Percentiles rank a stretch among this genome's conserved stretches.
Conservation (phyloP, 2,888 invertebrate genomes). For the Rhamphomyia laevipes region DNA sequence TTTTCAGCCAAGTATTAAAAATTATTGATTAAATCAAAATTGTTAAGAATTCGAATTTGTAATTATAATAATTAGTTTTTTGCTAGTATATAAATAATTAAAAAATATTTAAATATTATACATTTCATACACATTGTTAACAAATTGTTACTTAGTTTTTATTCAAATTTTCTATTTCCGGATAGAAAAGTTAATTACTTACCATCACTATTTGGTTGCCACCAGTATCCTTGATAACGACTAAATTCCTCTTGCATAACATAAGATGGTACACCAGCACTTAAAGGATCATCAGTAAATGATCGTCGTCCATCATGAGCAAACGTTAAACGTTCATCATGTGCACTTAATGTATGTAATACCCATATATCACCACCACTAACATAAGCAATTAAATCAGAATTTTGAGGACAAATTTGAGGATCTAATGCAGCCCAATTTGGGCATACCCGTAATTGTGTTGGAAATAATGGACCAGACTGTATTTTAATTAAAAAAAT, state of each 20-base stretch:
- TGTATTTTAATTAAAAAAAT: constrained; percentile 12
- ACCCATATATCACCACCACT: constrained; percentile 88
- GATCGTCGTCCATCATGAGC: constrained; percentile 55
- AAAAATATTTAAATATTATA: neutral
- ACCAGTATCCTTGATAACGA: constrained; percentile 95
- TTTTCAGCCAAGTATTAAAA: too few relatives aligned
- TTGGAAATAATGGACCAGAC: constrained; percentile 51
- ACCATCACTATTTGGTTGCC: constrained; percentile 74
- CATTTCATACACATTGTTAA: neutral
- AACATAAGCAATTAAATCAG: constrained; percentile 76
- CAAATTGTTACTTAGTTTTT: too few relatives aligned
- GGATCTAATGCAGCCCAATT: constrained; percentile 65
- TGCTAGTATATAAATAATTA: neutral
- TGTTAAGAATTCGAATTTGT: too few relatives aligned
- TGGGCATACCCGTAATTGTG: constrained; percentile 48
- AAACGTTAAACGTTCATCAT: constrained; percentile 58
- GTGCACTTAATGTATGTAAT: constrained; percentile 47
- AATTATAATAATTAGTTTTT: neutral
- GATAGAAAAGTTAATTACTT: constrained; percentile 8
- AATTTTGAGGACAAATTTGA: constrained; percentile 48
- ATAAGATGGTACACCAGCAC: constrained; percentile 94
- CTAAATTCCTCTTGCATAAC: constrained; percentile 98
- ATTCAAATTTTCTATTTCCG: too few relatives aligned
- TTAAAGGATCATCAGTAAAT: constrained; percentile 70
- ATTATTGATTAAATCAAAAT: too few relatives aligned